phyloP scores from a whole-genome alignment of 2,113 vertebrate species.

The Fukomys damarensis region DNA sequence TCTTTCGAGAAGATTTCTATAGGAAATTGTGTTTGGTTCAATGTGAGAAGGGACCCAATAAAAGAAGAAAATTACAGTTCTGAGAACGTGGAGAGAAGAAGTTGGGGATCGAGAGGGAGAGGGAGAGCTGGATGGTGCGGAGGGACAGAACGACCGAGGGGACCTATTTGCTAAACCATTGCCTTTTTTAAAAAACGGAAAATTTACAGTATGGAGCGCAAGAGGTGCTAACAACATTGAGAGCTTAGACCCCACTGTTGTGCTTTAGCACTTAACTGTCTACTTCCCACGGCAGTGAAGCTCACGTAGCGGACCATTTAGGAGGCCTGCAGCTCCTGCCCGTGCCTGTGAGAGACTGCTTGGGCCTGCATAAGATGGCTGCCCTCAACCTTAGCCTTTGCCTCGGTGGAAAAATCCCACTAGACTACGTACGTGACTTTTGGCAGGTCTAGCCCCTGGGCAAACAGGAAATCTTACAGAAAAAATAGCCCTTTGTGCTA shows the following conservation, averaged over 20 bases:
- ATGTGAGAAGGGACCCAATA: not conserved
- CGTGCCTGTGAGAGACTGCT: no score
- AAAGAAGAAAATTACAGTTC: not conserved
- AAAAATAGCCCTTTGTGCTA: no score
- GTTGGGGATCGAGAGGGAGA: not conserved
- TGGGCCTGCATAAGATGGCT: no score
- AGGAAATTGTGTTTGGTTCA: constrained; percentile 7
- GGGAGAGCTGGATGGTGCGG: not conserved
- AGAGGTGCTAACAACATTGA: not conserved
- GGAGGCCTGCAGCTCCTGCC: not conserved
- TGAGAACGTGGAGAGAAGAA: not conserved
- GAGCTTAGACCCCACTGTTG: not conserved
- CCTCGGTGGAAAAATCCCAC: no score
- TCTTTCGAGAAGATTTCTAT: not conserved
- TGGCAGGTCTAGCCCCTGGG: no score
- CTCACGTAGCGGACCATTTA: no score
- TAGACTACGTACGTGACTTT: no score
- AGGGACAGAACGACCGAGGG: not conserved
- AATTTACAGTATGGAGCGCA: not conserved
- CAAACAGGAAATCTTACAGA: no score
- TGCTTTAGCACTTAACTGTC: not conserved
- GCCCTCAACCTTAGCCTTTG: no score
- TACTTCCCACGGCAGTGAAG: not conserved
- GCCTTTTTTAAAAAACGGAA: not conserved
- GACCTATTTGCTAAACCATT: not conserved